Evolutionary conservation across 2,888 invertebrate genomes (phyloP).

Genomic region (Neoitamus cyanurus): DNA sequence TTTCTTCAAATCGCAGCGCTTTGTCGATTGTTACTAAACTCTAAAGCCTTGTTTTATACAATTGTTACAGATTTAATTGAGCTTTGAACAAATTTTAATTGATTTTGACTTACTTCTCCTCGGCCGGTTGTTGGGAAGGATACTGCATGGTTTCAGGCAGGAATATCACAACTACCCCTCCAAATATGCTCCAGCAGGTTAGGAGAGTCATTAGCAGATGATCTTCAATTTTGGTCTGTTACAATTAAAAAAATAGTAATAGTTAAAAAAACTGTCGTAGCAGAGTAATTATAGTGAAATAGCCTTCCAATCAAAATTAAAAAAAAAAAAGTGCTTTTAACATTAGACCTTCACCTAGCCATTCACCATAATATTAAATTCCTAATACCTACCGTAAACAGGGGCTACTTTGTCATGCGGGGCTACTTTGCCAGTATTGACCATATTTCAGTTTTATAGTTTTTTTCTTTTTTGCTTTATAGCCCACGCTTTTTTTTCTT

Average conservation of each 20-base stretch:
- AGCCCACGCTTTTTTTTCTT: no score
- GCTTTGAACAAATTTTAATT: not conserved
- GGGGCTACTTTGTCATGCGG: no score
- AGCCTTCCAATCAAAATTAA: no score
- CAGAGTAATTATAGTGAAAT: no score
- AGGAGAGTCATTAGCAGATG: conserved; percentile 78
- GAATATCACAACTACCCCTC: conserved; percentile 78
- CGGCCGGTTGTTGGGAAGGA: conserved; percentile 48
- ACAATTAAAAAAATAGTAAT: not conserved
- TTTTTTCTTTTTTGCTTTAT: no score
- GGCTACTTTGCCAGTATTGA: no score
- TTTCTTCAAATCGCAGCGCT: not conserved
- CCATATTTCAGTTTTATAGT: no score
- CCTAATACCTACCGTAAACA: no score
- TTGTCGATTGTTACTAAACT: not conserved
- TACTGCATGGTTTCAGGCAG: conserved; percentile 77
- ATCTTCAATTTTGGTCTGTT: conserved; percentile 73
- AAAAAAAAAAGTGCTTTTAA: no score
- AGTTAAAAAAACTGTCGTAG: not conserved
- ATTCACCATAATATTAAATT: no score
- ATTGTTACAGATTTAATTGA: not conserved
- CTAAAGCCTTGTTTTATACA: not conserved
- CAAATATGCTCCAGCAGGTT: conserved; percentile 76
- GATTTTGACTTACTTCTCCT: conserved; percentile 52
- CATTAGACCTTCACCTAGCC: no score